Base-by-base conservation (phyloP, 2,113 vertebrate species). In the Labeo rohita region DNA sequence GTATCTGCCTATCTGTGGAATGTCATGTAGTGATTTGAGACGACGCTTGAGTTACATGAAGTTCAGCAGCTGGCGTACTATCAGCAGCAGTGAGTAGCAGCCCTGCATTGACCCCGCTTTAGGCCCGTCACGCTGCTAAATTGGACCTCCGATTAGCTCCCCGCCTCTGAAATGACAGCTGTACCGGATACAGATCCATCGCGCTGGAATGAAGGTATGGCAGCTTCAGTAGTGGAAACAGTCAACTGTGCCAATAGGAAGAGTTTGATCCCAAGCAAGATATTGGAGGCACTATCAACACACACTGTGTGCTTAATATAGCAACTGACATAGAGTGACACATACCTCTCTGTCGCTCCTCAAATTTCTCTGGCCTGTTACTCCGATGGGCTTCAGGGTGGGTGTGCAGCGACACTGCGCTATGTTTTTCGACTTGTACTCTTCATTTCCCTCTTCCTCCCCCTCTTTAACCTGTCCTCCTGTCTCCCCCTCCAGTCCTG, bases 241-340 rank as follows among this genome's bases (percentile, higher is more conserved):
- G 80, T 88, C 89, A 72, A 73, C 89, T 87, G 92, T 95, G 94
- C 95, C 94, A 95, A 93, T 91, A 95, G 95, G 94, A 95, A 95
- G 93, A 94, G 93, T 94, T 92, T 94, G 94, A 95, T 95, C 94
- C 94, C 94, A 90, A 54, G 91, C 91, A 90, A 93, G 93, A 93
- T 94, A 94, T 91, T 91, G 93, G 93, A 95, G 93, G 94, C 92
- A 92, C 92, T 94, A 93, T 94, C 93, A 95, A 94, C 94, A 94
- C 93, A 94, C 91, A 86, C 92, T 92, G 92, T 70, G 59, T 52
- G 92, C 94, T 91, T 93, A 95, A 94, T 95, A 94, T 95, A 95
- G 94, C 92, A 91, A 85, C 93, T 94, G 93, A 93, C 93, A 94
- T 91, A 86, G 75, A 28, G 92, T 93, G 93, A 94, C 89, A 91